Evolutionary conservation across 35 echinoderm and acorn worm species (phyloP).

Genomic region (Apostichopus californicus): DNA sequence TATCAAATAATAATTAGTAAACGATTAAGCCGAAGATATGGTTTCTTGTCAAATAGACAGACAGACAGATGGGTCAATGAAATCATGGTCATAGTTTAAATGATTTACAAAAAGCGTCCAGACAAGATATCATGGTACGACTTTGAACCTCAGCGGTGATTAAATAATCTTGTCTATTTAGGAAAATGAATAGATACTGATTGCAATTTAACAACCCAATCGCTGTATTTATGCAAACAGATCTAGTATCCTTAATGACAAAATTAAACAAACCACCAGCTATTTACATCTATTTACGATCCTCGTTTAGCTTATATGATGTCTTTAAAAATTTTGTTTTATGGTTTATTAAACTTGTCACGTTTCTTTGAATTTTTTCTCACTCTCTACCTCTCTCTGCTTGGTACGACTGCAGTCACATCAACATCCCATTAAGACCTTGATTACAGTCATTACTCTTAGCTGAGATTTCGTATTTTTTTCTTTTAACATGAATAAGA

Average conservation of each 20-base stretch:
- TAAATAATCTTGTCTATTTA: background rate
- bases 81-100: too few species aligned
- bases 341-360: background rate
- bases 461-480: too few species aligned
- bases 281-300: background rate
- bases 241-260: background rate
- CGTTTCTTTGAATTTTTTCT: background rate
- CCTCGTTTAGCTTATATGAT: background rate
- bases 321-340: background rate
- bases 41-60: background rate
- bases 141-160: background rate
- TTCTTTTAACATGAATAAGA: too few species aligned
- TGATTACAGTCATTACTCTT: background rate
- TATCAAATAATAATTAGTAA: background rate
- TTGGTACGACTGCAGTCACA: background rate
- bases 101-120: background rate
- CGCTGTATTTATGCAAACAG: background rate
- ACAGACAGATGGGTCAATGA: too few species aligned
- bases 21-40: background rate
- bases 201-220: background rate
- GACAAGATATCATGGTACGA: background rate
- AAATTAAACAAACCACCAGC: background rate
- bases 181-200: background rate
- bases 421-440: background rate
- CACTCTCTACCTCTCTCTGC: background rate